Base-by-base conservation (phyloP, 2,888 invertebrate genomes). In the Leptothorax acervorum region DNA sequence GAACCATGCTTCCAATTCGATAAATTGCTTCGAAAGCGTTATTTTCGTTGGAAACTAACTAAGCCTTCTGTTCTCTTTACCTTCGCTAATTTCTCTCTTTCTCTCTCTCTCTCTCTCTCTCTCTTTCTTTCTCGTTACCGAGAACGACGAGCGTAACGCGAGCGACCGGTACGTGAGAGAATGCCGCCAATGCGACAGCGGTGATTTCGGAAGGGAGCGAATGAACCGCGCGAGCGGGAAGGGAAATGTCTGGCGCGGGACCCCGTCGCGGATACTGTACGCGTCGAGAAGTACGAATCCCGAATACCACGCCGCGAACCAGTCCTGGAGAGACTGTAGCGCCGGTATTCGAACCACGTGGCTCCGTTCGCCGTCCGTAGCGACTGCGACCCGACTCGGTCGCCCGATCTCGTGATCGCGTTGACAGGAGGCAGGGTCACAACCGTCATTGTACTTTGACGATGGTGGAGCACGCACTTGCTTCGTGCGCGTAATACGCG, bases 91-190 rank as follows among this genome's bases (percentile, higher is more conserved):
- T 86, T 85, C 84, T 75, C 70, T 74, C 75, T 86, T 68, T 84
- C 83, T 86, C 71, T 84, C 83, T 83, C 75, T 84, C 85, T 87
- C 85, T 23, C 23, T 23, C 23, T 23, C 23, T 23, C 23, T 23
- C 23, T 23, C 23, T 23, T 0, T 86, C 57, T 71, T 71, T 88
- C 89, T 78, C 85, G 88, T 88, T 92, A 91, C 92, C 89, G 91
- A 90, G 93, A 93, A 93, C 92, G 90, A 91, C 88, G 90, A 90
- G 91, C 91, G 91, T 90, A 92, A 94, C 92, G 92, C 92, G 92
- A 91, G 92, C 87, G 90, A 90, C 88, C 87, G 91, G 91, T 92
- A 94, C 94, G 94, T 94, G 94, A 94, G 93, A 92, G 94, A 94
- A 94, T 94, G 94, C 92, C 92, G 93, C 92, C 93, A 91, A 93